Conservation (phyloP, 2,888 invertebrate genomes). For the Mamestra brassicae region DNA sequence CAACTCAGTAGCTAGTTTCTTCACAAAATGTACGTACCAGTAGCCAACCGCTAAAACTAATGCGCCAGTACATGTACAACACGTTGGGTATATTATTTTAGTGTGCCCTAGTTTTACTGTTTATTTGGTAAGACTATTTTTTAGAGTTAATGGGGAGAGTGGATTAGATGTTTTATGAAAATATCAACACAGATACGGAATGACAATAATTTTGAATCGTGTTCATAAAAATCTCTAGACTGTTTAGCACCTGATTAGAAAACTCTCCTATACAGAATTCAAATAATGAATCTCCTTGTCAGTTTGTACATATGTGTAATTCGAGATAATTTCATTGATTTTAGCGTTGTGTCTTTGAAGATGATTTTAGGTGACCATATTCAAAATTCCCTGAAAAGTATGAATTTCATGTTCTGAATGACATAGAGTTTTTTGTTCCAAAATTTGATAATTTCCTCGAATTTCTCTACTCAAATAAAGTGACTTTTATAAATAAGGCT, state of each 20-base stretch:
- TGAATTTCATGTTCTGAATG: too few relatives aligned
- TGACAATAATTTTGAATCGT: background rate
- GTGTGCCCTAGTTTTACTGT: slow-evolving; percentile 27
- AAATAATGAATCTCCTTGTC: too few relatives aligned
- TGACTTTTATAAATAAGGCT: too few relatives aligned
- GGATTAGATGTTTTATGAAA: background rate
- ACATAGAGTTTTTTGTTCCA: too few relatives aligned
- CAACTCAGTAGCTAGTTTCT: slow-evolving; percentile 34
- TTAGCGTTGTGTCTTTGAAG: too few relatives aligned
- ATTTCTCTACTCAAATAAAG: too few relatives aligned
- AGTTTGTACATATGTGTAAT: too few relatives aligned
- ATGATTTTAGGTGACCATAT: too few relatives aligned
- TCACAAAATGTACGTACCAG: slow-evolving; percentile 46
- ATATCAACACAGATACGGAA: background rate
- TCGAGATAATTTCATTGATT: too few relatives aligned
- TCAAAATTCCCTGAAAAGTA: too few relatives aligned
- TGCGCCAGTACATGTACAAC: slow-evolving; percentile 33
- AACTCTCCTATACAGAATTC: too few relatives aligned
- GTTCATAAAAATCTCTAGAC: background rate
- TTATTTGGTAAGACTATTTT: slow-evolving; percentile 31
- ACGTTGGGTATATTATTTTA: slow-evolving; percentile 25
- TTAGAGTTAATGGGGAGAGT: background rate
- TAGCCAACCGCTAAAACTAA: slow-evolving; percentile 54
- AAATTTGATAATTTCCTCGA: too few relatives aligned
- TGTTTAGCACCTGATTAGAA: background rate